These are phyloP conservation scores for Chionomys nivalis DNA, from an alignment of 2,113 vertebrate genomes.

Conservation along the genomic window DNA sequence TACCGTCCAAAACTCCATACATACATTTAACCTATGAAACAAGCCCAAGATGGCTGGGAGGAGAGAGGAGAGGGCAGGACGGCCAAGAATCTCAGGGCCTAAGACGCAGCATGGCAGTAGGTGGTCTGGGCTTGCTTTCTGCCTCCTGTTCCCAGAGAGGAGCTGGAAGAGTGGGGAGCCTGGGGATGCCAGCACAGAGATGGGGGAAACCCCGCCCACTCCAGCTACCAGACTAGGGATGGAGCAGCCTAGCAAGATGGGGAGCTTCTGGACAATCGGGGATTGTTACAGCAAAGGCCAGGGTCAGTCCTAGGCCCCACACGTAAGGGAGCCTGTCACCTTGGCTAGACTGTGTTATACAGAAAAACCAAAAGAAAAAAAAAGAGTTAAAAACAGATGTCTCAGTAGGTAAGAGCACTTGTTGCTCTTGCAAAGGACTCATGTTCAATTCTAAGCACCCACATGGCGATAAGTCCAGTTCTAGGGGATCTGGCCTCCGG, in stretches of 20 bases:
- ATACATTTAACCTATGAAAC: neutral
- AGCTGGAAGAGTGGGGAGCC: neutral
- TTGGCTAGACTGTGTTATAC: neutral
- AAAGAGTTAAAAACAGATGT: too few relatives aligned
- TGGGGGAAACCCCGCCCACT: neutral
- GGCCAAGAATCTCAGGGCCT: neutral
- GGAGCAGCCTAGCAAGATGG: neutral
- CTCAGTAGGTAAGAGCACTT: neutral
- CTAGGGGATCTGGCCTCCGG: neutral
- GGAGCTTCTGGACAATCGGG: neutral
- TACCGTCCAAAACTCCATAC: neutral
- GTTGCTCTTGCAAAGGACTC: neutral
- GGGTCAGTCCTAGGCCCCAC: neutral
- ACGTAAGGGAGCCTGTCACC: neutral
- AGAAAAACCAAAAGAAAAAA: too few relatives aligned
- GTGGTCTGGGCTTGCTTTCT: neutral
- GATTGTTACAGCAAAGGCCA: neutral
- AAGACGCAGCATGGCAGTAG: fast-evolving
- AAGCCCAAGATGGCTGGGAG: neutral
- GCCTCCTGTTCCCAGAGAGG: neutral
- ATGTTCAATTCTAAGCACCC: neutral
- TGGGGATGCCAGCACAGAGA: neutral
- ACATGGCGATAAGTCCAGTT: neutral
- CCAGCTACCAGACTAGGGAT: neutral
- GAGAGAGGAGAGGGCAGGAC: neutral